phyloP scores from a whole-genome alignment of 2,888 invertebrate species.

The Drosophila subquinaria region DNA sequence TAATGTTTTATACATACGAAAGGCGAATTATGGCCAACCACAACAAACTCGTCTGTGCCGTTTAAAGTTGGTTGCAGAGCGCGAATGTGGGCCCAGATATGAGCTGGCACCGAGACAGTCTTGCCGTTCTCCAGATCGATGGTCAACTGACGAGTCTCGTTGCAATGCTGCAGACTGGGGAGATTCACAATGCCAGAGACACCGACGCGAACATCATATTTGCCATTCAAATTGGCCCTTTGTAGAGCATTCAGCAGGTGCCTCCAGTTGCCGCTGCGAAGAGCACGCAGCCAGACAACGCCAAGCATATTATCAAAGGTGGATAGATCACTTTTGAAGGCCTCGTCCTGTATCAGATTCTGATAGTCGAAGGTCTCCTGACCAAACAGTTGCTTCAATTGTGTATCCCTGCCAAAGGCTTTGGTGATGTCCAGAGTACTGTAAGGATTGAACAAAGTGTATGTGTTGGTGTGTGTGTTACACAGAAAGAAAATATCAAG shows the following conservation, averaged over 20 bases:
- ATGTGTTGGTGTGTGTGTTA: background rate
- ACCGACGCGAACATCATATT: slow-evolving; percentile 8
- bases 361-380: slow-evolving; percentile 2
- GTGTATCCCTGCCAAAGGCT: background rate
- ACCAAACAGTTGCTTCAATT: slow-evolving; percentile 10
- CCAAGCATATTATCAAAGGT: background rate
- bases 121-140: background rate
- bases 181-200: slow-evolving; percentile 3
- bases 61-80: background rate
- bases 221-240: slow-evolving; percentile 1
- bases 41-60: slow-evolving; percentile 9
- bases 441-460: background rate
- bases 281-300: slow-evolving; percentile 8
- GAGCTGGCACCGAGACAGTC: background rate
- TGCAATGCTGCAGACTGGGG: slow-evolving; percentile 6
- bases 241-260: slow-evolving; percentile 3
- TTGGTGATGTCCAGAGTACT: background rate
- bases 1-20: slow-evolving; percentile 5
- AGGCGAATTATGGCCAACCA: slow-evolving; percentile 7
- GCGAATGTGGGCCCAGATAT: slow-evolving; percentile 15
- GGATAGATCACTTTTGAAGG: background rate
- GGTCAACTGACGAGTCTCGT: background rate
- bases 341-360: slow-evolving; percentile 6
- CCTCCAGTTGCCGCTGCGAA: slow-evolving; percentile 12
- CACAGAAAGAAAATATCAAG: no score